Base-by-base conservation (phyloP, 2,888 invertebrate genomes). In the Diaphora mendica region DNA sequence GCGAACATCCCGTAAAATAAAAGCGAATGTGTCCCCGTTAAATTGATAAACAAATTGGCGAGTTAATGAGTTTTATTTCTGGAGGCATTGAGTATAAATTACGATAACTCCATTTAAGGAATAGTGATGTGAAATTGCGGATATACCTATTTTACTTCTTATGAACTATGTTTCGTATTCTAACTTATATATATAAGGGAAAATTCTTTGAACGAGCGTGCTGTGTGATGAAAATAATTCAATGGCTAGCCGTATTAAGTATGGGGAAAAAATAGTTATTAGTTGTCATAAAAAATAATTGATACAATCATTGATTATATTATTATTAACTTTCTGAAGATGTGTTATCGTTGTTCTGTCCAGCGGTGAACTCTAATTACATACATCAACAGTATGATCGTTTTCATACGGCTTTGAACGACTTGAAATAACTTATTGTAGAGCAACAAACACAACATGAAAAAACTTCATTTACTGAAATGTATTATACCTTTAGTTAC, bases 31-130 rank as follows among this genome's bases (percentile, higher is more conserved):
- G 76, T 80, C 75, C 74, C 78, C 51, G 72, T 73, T 68, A 86
- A 88, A 90, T 88, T 89, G 89, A 89, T 89, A 91, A 89, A 88
- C 89, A 90, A 90, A 91, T 91, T 89, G 88, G 80, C 72, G 79
- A 84, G 84, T 86, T 90, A 91, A 91, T 91, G 89, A 89, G 86
- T 90, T 91, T 88, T 90, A 91, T 91, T 91, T 85, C 86, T 81
- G 84, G 84, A 78, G 79, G 85, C 83, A 79, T 86, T 85, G 81
- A 88, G 87, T 89, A 85, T 86, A 87, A 89, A 91, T 88, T 91
- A 87, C 88, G 84, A 86, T 89, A 87, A 88, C 89, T 90, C 87
- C 88, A 82, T 84, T 88, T 79, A 71, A 76, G 78, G 78, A 73
- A 17, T 64, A 78, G 79, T 72, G 78, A 67, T 76, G 84, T 62